These are phyloP conservation scores for Tyrophagus putrescentiae DNA, from an alignment of 1,140 invertebrate genomes.

Conservation along the genomic window DNA sequence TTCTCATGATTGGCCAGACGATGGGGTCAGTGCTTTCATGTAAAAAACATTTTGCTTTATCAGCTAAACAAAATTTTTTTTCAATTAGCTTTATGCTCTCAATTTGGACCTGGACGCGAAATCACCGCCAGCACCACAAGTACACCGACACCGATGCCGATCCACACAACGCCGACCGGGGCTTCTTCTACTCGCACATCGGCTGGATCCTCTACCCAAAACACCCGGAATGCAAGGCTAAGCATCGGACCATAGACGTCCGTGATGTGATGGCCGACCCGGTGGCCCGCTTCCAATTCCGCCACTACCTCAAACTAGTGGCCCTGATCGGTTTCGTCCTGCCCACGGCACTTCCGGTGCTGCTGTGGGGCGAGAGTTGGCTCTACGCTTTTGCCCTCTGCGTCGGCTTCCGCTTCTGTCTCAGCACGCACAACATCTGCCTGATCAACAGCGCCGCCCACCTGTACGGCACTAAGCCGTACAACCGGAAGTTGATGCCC, in stretches of 20 bases:
- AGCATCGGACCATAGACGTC: slow-evolving; percentile 70
- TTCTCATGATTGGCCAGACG: slow-evolving; percentile 46
- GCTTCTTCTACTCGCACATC: slow-evolving; percentile 90
- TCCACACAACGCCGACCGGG: slow-evolving; percentile 81
- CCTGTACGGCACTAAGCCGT: slow-evolving; percentile 67
- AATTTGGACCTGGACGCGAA: slow-evolving; percentile 78
- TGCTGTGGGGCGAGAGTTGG: slow-evolving; percentile 37
- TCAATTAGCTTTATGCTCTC: slow-evolving; percentile 64
- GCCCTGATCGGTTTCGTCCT: slow-evolving; percentile 36
- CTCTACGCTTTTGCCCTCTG: slow-evolving; percentile 35
- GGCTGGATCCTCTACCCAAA: slow-evolving; percentile 85
- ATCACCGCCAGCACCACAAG: slow-evolving; percentile 91
- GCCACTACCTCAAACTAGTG: slow-evolving; percentile 34
- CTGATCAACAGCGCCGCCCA: slow-evolving; percentile 41
- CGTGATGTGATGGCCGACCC: slow-evolving; percentile 67
- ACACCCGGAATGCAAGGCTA: slow-evolving; percentile 56
- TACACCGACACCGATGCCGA: slow-evolving; percentile 89
- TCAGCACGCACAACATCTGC: slow-evolving; percentile 45
- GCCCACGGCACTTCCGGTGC: slow-evolving; percentile 37
- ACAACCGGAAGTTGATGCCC: slow-evolving; percentile 49
- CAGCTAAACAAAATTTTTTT: too few species aligned
- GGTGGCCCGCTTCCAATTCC: slow-evolving; percentile 64
- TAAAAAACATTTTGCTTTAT: too few species aligned
- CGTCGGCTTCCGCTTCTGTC: slow-evolving; percentile 37
- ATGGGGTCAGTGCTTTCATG: slow-evolving; percentile 33